These are phyloP conservation scores for Nudaria mundana DNA, from an alignment of 2,888 invertebrate species.

Conservation along the genomic window DNA sequence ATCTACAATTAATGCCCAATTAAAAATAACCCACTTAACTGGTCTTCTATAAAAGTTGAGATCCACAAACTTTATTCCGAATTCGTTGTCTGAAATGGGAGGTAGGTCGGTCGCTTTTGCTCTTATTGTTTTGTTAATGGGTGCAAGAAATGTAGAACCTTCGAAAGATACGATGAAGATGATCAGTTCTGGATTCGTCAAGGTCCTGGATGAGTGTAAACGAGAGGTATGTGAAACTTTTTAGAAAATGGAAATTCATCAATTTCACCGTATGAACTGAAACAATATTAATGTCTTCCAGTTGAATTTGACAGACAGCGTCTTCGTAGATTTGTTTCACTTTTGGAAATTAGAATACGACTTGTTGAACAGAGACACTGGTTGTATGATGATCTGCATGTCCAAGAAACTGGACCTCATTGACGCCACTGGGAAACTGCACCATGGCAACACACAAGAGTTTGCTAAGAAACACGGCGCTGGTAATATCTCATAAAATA, in stretches of 20 bases:
- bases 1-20: conserved; percentile 1
- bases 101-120: conserved; percentile 4
- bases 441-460: conserved; percentile 50
- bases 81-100: conserved; percentile 13
- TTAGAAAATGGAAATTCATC: background rate
- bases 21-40: background rate
- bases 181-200: conserved; percentile 53
- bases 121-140: conserved; percentile 26
- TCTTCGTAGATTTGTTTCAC: conserved; percentile 54
- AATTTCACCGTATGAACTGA: too few species aligned
- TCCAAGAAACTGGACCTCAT: conserved; percentile 50
- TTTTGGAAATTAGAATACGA: conserved; percentile 60
- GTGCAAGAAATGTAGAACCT: conserved; percentile 23
- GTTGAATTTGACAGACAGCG: conserved; percentile 47
- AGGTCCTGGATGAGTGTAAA: conserved; percentile 53
- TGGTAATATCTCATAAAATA: conserved; percentile 36
- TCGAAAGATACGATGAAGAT: conserved; percentile 49
- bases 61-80: background rate
- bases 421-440: conserved; percentile 41
- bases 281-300: too few species aligned
- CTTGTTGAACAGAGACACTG: conserved; percentile 47
- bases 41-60: conserved; percentile 16
- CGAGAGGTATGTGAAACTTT: conserved; percentile 44
- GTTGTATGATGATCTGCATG: conserved; percentile 58
- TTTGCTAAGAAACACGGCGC: conserved; percentile 52